phyloP scores from a whole-genome alignment of 2,113 vertebrate species.

The Cryptomyrus ogoouensis region DNA sequence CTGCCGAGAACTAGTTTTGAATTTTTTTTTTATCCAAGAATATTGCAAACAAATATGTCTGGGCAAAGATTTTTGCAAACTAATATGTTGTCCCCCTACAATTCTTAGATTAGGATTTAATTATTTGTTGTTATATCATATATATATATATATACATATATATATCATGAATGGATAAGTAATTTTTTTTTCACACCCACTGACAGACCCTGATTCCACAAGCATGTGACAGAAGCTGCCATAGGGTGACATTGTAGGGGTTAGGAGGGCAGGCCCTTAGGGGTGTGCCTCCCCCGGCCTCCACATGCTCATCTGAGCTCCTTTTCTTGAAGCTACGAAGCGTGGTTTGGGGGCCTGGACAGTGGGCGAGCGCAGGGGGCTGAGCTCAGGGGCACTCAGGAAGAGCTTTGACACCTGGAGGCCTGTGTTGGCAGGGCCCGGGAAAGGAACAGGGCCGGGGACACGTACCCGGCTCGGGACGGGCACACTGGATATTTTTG shows the following conservation, averaged over 20 bases:
- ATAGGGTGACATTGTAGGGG: neutral
- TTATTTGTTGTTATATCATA: neutral
- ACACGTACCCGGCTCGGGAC: conserved; percentile 42
- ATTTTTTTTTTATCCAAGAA: neutral
- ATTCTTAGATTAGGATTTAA: too few relatives aligned
- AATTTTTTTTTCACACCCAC: neutral
- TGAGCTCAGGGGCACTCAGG: conserved; percentile 66
- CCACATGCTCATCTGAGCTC: conserved; percentile 82
- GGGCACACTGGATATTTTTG: conserved; percentile 51
- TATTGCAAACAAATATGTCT: neutral
- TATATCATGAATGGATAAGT: neutral
- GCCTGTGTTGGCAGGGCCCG: conserved; percentile 37
- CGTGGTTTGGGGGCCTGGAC: conserved; percentile 83
- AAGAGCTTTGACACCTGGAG: conserved; percentile 64
- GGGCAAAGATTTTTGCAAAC: neutral
- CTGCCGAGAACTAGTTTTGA: neutral
- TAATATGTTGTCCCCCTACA: neutral
- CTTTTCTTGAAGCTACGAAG: conserved; percentile 80
- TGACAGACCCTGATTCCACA: neutral
- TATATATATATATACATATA: neutral
- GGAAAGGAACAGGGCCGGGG: conserved; percentile 47
- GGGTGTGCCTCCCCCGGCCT: conserved; percentile 76
- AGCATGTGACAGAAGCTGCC: neutral
- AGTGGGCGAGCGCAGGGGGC: conserved; percentile 45
- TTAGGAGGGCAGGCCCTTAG: conserved; percentile 28